Evolutionary conservation across 2,888 invertebrate species (phyloP).

Genomic region (Calliopum simillimum): DNA sequence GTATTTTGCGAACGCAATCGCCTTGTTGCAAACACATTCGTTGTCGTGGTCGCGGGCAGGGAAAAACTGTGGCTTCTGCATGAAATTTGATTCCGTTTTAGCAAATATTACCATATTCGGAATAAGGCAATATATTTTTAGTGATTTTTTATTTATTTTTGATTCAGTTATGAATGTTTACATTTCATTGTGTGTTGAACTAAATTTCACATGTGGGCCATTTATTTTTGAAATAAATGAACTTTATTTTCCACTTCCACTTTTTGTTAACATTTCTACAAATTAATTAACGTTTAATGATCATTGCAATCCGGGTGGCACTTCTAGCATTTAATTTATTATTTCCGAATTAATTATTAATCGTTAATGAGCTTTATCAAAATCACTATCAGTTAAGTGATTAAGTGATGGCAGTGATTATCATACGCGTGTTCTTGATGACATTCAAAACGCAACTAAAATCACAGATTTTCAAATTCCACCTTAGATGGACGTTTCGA

Average conservation of each 20-base stretch:
- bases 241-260: background rate
- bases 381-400: background rate
- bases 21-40: constrained; percentile 32
- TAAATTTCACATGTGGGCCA: background rate
- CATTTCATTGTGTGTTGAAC: too few species aligned
- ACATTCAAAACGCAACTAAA: constrained; percentile 68
- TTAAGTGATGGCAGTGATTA: constrained; percentile 20
- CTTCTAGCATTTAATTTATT: constrained; percentile 21
- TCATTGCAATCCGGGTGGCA: background rate
- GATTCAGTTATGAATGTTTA: constrained; percentile 12
- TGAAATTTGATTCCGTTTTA: constrained; percentile 65
- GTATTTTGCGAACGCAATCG: constrained; percentile 20
- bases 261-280: background rate
- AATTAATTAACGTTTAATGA: background rate
- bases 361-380: constrained; percentile 34
- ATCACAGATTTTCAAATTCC: constrained; percentile 59
- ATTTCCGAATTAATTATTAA: constrained; percentile 36
- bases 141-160: constrained; percentile 29
- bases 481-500: constrained; percentile 65
- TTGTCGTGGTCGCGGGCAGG: constrained; percentile 25
- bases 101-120: constrained; percentile 61
- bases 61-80: constrained; percentile 47
- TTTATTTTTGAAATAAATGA: background rate
- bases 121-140: constrained; percentile 44
- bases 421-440: constrained; percentile 60